Percentiles rank a stretch among this genome's conserved stretches.
phyloP scores from a whole-genome alignment of 2,797 vertebrate genomes.

The Phrynocephalus vlangalii region DNA sequence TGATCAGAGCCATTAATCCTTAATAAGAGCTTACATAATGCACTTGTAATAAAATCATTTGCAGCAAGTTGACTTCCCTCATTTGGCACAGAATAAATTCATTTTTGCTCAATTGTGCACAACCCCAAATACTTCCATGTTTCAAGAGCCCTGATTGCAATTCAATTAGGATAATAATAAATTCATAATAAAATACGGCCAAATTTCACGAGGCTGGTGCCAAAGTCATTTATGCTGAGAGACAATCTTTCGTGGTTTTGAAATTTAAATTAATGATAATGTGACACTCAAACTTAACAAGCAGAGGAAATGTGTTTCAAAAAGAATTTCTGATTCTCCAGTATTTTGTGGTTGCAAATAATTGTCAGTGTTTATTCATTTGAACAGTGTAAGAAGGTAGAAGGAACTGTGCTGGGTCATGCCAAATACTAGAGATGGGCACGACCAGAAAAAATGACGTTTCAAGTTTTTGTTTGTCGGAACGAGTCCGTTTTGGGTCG shows the following conservation, averaged over 20 bases:
- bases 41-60: conserved; percentile 9
- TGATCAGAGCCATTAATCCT: background rate
- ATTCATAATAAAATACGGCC: conserved; percentile 1
- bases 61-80: background rate
- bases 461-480: too few relatives aligned
- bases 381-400: background rate
- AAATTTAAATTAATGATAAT: conserved; percentile 26
- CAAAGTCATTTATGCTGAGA: conserved; percentile 11
- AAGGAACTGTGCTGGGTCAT: background rate
- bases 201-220: background rate
- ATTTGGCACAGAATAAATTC: background rate
- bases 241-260: background rate
- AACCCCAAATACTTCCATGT: background rate
- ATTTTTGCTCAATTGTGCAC: background rate
- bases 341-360: background rate
- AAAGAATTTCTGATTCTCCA: background rate
- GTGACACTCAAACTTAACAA: conserved; percentile 25
- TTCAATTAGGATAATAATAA: conserved; percentile 2
- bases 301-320: background rate
- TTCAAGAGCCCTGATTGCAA: background rate
- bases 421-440: too few relatives aligned
- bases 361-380: background rate
- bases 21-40: background rate
- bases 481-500: too few relatives aligned
- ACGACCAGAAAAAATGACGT: too few relatives aligned